Percentiles rank a stretch among this genome's conserved stretches.
phyloP scores from a whole-genome alignment of 1,140 invertebrate species.

The Cardiocondyla obscurior region DNA sequence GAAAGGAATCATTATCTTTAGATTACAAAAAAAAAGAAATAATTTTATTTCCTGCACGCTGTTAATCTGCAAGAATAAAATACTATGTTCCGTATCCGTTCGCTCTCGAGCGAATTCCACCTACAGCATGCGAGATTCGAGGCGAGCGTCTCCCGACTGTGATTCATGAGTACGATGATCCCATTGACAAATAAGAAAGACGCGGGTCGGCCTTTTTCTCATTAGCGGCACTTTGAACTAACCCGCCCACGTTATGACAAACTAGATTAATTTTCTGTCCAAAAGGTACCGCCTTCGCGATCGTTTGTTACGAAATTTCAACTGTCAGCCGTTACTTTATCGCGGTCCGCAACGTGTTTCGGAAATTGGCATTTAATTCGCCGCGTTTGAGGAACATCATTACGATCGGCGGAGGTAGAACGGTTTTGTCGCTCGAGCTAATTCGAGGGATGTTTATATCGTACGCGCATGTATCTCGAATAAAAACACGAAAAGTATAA shows the following conservation, averaged over 20 bases:
- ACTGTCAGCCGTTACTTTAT: constrained; percentile 77
- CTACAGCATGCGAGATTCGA: constrained; percentile 54
- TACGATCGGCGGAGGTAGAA: constrained; percentile 24
- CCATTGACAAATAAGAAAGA: constrained; percentile 84
- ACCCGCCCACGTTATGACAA: constrained; percentile 84
- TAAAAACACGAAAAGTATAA: not conserved
- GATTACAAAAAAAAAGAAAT: constrained; percentile 5
- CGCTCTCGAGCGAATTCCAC: constrained; percentile 18
- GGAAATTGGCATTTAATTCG: constrained; percentile 61
- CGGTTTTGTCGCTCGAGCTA: not conserved
- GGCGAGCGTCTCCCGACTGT: constrained; percentile 65
- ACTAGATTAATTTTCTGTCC: constrained; percentile 84
- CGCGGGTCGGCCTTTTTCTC: constrained; percentile 81
- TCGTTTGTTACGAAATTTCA: constrained; percentile 84
- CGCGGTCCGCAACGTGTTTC: constrained; percentile 42
- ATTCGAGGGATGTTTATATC: not conserved
- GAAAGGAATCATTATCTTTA: not conserved
- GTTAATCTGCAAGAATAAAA: constrained; percentile 40
- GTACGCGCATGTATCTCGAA: not conserved
- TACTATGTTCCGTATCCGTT: constrained; percentile 27
- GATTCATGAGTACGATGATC: constrained; percentile 79
- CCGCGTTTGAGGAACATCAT: constrained; percentile 49
- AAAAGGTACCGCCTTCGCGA: constrained; percentile 76
- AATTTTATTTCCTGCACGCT: constrained; percentile 9
- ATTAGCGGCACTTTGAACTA: constrained; percentile 84